These are phyloP conservation scores for Mylabris phalerata DNA, from an alignment of 1,140 invertebrate species.

Conservation along the genomic window DNA sequence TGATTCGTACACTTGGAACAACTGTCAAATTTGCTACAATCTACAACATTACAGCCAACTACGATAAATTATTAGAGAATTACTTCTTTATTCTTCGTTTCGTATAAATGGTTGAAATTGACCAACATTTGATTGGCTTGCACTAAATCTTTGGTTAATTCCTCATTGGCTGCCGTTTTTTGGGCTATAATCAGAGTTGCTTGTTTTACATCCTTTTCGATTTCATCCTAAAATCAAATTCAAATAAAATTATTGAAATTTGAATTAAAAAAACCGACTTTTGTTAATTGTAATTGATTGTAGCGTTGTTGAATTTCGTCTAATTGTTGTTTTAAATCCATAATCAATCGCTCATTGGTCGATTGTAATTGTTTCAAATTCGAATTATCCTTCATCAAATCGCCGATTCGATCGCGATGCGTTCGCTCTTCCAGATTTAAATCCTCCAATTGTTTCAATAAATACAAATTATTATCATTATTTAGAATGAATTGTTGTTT, in stretches of 20 bases:
- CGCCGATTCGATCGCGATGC: background rate
- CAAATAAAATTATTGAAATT: background rate
- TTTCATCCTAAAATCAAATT: conserved; percentile 18
- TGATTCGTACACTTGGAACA: too few species aligned
- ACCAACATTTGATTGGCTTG: conserved; percentile 29
- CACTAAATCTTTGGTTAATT: conserved; percentile 27
- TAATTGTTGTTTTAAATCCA: conserved; percentile 1
- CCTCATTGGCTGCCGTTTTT: conserved; percentile 27
- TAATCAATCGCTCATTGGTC: background rate
- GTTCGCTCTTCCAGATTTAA: background rate
- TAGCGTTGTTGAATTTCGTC: background rate
- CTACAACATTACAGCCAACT: too few species aligned
- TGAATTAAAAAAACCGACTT: too few species aligned
- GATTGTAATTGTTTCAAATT: conserved; percentile 3
- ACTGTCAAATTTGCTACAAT: too few species aligned
- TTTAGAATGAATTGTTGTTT: conserved; percentile 2
- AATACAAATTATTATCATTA: background rate
- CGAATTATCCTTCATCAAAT: conserved; percentile 3
- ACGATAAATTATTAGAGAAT: background rate
- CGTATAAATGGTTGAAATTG: conserved; percentile 27
- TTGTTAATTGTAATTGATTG: too few species aligned
- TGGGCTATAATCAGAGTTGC: conserved; percentile 29
- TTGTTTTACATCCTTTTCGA: conserved; percentile 27
- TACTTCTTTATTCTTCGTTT: conserved; percentile 23
- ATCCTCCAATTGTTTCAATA: conserved; percentile 8